A percentile compares a stretch with the other conserved stretches of the same genome.
phyloP scores from a whole-genome alignment of 2,888 invertebrate genomes.

The Prenolepis imparis region DNA sequence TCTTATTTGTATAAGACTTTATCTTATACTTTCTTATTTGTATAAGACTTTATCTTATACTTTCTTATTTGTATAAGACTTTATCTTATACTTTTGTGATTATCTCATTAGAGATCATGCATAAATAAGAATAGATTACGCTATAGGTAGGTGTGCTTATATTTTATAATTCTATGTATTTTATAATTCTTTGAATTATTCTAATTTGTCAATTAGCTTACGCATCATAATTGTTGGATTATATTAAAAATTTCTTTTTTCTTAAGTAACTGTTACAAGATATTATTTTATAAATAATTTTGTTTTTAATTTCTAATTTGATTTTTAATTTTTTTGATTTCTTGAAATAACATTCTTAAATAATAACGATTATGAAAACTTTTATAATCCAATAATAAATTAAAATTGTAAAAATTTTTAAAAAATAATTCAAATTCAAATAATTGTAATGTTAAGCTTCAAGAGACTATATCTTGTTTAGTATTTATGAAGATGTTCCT shows the following conservation, averaged over 20 bases:
- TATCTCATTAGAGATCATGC: background rate
- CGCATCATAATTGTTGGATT: background rate
- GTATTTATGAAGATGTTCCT: slow-evolving; percentile 95
- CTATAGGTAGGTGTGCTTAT: background rate
- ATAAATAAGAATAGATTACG: slow-evolving; percentile 6
- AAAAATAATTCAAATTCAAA: background rate
- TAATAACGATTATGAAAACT: background rate
- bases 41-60: too few relatives aligned
- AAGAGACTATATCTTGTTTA: slow-evolving; percentile 82
- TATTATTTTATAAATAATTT: slow-evolving; percentile 15
- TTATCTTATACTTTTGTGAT: too few relatives aligned
- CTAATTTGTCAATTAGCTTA: background rate
- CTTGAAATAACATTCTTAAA: background rate
- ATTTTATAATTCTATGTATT: slow-evolving; percentile 39
- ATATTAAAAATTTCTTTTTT: slow-evolving; percentile 22
- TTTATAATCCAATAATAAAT: background rate
- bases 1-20: too few relatives aligned
- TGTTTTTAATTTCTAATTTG: too few relatives aligned
- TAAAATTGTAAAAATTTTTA: slow-evolving; percentile 7
- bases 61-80: too few relatives aligned
- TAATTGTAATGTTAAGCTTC: slow-evolving; percentile 4
- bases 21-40: too few relatives aligned
- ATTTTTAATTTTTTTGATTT: background rate
- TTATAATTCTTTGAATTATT: slow-evolving; percentile 17
- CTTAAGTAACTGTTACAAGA: background rate